phyloP scores from a whole-genome alignment of 2,113 vertebrate species.

The Merops nubicus region DNA sequence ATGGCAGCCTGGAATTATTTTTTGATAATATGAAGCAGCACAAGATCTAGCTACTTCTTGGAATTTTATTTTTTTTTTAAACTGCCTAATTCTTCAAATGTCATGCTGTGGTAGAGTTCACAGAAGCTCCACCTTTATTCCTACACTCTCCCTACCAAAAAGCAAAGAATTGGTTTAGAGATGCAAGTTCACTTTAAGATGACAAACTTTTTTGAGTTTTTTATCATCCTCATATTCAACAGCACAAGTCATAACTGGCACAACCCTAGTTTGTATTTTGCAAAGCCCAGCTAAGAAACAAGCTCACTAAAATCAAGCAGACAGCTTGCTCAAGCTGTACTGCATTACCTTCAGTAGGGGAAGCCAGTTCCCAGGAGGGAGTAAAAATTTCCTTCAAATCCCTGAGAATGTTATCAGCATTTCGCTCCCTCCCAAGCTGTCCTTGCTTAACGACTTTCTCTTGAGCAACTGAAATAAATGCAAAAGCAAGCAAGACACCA shows the following conservation, averaged over 20 bases:
- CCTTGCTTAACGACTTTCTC: slow-evolving; percentile 74
- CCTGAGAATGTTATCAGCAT: slow-evolving; percentile 80
- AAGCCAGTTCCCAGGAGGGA: slow-evolving; percentile 80
- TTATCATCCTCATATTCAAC: not conserved
- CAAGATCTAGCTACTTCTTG: not conserved
- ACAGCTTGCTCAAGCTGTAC: slow-evolving; percentile 23
- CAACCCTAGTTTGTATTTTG: slow-evolving; percentile 37
- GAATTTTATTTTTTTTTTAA: not conserved
- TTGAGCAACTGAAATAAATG: slow-evolving; percentile 65
- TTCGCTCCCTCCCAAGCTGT: slow-evolving; percentile 75
- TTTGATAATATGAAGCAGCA: not conserved
- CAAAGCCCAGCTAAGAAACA: slow-evolving; percentile 52
- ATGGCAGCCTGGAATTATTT: not conserved
- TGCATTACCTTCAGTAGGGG: slow-evolving; percentile 79
- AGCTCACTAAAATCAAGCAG: slow-evolving; percentile 47
- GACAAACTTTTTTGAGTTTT: not conserved
- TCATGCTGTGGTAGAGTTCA: not conserved
- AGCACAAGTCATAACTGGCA: not conserved
- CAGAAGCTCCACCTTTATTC: not conserved
- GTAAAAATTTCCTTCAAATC: slow-evolving; percentile 83
- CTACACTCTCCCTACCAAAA: not conserved
- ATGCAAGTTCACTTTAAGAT: not conserved
- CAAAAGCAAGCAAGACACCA: slow-evolving; percentile 49
- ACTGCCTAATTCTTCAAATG: not conserved
- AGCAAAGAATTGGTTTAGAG: not conserved